Evolutionary conservation across 2,113 vertebrate species (phyloP).

Genomic region (Lonchura striata): DNA sequence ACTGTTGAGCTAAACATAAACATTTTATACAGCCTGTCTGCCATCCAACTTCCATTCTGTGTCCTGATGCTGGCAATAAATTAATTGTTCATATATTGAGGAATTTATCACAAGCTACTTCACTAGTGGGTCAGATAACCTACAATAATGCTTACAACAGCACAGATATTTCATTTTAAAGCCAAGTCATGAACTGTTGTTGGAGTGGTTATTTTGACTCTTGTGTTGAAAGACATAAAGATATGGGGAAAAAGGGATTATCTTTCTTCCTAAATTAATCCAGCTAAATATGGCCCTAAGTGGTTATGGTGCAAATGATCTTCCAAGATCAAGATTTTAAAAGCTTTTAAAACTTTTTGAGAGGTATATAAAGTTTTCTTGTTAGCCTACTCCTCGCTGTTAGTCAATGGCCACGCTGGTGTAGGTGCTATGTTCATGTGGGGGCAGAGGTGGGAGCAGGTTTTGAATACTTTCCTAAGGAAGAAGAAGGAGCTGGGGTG

Average conservation of each 20-base stretch:
- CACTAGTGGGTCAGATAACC: background rate
- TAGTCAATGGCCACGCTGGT: background rate
- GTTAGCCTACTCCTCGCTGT: background rate
- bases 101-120: background rate
- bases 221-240: background rate
- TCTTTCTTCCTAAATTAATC: background rate
- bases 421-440: background rate
- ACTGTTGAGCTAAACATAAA: background rate
- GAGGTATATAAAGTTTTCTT: background rate
- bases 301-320: background rate
- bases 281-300: background rate
- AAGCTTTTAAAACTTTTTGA: background rate
- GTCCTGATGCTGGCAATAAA: constrained; percentile 10
- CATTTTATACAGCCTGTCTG: background rate
- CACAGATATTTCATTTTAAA: background rate
- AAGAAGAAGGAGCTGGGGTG: background rate
- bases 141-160: background rate
- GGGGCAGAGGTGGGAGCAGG: background rate
- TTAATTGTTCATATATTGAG: constrained; percentile 36
- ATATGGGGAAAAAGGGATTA: background rate
- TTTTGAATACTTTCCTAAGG: background rate
- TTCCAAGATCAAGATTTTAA: background rate
- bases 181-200: background rate
- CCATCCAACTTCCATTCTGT: background rate
- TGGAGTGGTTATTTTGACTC: background rate